Evolutionary conservation across 2,797 vertebrate genomes (phyloP), one percentile per base, ranked within the genome.

Genomic region (Sebastes jordani): DNA sequence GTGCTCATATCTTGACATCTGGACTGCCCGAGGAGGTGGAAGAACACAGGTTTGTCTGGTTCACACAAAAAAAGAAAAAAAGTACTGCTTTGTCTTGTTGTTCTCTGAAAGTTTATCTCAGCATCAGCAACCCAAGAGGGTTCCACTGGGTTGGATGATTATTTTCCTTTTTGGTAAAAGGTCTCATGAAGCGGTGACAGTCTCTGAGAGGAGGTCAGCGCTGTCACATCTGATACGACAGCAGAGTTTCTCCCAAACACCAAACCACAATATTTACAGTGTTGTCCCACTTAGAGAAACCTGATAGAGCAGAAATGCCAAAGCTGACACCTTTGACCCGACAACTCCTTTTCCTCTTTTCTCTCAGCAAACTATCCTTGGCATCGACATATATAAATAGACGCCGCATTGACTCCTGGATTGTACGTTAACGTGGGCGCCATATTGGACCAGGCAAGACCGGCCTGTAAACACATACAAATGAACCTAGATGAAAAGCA

Each of bases 1-100:
- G 36, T 56, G 74, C 61, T 86, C 81, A 59, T 84, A 87, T 89
- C 84, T 71, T 61, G 75, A 75, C 82, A 91, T 90, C 78, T 85
- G 2, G 65, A 64, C 80, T 54, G 67, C 67, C 66, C 2, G 13
- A 60, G 42, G 79, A 80, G 55, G 36, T 52, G 56, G 66, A 49
- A 23, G 80, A 65, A 74, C 78, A 79, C 52, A 30, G 63, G 63
- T 80, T 42, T 46, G 59, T 78, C 80, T 71, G 58, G 16, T 34
- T 58, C 30, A 70, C 32, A 52, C 22, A 62, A 22, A 60, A 16
- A 2, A 27, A 14, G 0, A 0, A 7, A 22, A 22, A 3, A 69
- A 60, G 23, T 8, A 29, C 10, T 2, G 16, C 13, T 52, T 32
- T 30, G 3, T 6, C 38, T 23, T 52, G 59, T 75, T 64, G 66